Percentiles rank a stretch among this genome's conserved stretches.
Conservation (phyloP, 64 coral and sea anemone species). For the Montipora capricornis region DNA sequence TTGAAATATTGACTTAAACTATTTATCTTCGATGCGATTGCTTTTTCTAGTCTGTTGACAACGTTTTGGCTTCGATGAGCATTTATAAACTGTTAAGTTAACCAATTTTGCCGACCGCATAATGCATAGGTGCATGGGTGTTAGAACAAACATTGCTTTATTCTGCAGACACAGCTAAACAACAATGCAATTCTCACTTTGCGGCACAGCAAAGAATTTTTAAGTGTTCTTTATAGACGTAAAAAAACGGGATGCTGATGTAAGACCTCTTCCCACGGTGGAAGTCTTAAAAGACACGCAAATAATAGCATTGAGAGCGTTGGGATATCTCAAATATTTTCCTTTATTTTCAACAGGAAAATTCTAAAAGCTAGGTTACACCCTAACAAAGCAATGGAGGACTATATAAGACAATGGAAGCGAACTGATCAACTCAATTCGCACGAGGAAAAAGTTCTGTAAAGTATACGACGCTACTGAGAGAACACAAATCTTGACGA, state of each 20-base stretch:
- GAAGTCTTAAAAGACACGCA: background rate
- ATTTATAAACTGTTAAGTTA: slow-evolving; percentile 10
- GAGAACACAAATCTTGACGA: background rate
- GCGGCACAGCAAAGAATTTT: slow-evolving; percentile 39
- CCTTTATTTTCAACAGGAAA: slow-evolving; percentile 24
- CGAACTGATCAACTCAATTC: background rate
- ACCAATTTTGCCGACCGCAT: background rate
- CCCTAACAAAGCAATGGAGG: slow-evolving; percentile 30
- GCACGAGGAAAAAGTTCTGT: background rate
- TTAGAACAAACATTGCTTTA: slow-evolving; percentile 18
- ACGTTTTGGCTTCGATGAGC: background rate
- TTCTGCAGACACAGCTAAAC: background rate
- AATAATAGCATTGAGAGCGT: background rate
- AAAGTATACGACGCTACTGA: background rate
- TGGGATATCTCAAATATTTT: slow-evolving; percentile 19
- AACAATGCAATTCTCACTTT: slow-evolving; percentile 17
- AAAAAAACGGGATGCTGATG: background rate
- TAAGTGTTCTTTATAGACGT: background rate
- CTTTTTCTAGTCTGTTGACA: background rate
- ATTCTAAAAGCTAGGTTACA: slow-evolving; percentile 5
- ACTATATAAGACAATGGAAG: slow-evolving; percentile 9
- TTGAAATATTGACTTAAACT: background rate
- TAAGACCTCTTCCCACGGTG: background rate
- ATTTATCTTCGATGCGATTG: background rate
- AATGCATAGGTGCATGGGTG: background rate